Base-by-base conservation (phyloP, 2,888 invertebrate genomes). In the Macrosiphum euphorbiae region DNA sequence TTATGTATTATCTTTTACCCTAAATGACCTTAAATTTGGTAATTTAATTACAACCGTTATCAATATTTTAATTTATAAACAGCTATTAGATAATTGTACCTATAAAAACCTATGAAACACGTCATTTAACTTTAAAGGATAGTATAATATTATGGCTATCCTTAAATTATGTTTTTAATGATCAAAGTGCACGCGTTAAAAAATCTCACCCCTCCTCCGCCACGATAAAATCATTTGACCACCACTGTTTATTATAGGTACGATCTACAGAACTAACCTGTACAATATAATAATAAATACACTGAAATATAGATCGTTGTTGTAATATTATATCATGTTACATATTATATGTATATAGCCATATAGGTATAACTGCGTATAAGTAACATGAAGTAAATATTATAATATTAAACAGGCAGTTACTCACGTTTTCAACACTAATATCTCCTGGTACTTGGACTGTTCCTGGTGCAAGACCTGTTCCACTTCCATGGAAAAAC, bases 401-500 rank as follows among this genome's bases (percentile, higher is more conserved):
- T 16, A 78, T 5, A 35, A 26, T 26, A 44, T 13, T 47, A 47
- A 86, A 44, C 47, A 47, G 44, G 1, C 44, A 28, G 28, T n/a
- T 10, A 96, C 97, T 96, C 96, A 98, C 97, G 98, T 98, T 95
- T 98, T 97, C 94, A 98, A 96, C 7, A 99, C 97, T 95, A 98
- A 96, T 93, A 99, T 97, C 95, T 99, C 97, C 96, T 99, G 99
- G 96, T 97, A 99, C 91, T 97, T 96, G 0, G 99, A 98, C 95
- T 97, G 97, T 95, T 98, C 98, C 3, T 97, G 96, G 95, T 98
- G 97, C 0, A 99, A 96, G 3, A 99, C 96, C 95, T 98, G 96
- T 89, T 98, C 97, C 0, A 99, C 97, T 96, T 98, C 97, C 94
- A 99, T 96, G 0, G 99, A 99, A 95, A 99, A 97, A 41, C 98